Base-by-base conservation (phyloP, 2,888 invertebrate species). In the Bimastos eiseni region DNA sequence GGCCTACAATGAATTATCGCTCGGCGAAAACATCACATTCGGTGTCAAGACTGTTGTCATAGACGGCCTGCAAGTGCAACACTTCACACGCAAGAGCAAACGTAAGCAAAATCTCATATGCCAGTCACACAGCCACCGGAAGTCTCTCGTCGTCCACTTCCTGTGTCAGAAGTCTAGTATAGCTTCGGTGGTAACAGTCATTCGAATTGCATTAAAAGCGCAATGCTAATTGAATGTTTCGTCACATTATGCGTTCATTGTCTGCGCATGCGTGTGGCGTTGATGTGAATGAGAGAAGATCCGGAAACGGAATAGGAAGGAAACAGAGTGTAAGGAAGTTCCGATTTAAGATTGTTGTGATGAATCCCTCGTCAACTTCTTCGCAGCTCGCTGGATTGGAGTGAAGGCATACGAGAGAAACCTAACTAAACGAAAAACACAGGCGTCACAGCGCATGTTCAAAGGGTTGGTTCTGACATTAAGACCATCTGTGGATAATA, bases 171-270 rank as follows among this genome's bases (percentile, higher is more conserved):
- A n/a, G 30, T 11, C 13, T n/a, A 8, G 70, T 6, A n/a, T n/a
- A n/a, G 4, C 70, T 17, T n/a, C n/a, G 70, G 11, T 70, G 11
- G 70, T n/a, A 30, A n/a, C 70, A 70, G 30, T 70, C 70, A 70
- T n/a, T 70, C 30, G n/a, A n/a, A 70, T 70, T 70, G 4, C 70
- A 70, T 30, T n/a, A 70, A n/a, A 0, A 8, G 70, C n/a, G 70
- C 70, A 15, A n/a, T 70, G 13, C 17, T n/a, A n/a, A 70, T 70
- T 70, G 70, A 70, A 70, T 70, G n/a, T n/a, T n/a, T 1, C n/a
- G 70, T n/a, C 70, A 70, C 70, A 70, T 70, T 70, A n/a, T n/a
- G 30, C 70, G n/a, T 70, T 70, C 70, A n/a, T 70, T 70, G 70
- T 70, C n/a, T 70, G 70, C 70, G 70, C 70, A 70, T 70, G 70